Evolutionary conservation across 2,797 vertebrate species (phyloP).

Genomic region (Leucoraja ocellata): DNA sequence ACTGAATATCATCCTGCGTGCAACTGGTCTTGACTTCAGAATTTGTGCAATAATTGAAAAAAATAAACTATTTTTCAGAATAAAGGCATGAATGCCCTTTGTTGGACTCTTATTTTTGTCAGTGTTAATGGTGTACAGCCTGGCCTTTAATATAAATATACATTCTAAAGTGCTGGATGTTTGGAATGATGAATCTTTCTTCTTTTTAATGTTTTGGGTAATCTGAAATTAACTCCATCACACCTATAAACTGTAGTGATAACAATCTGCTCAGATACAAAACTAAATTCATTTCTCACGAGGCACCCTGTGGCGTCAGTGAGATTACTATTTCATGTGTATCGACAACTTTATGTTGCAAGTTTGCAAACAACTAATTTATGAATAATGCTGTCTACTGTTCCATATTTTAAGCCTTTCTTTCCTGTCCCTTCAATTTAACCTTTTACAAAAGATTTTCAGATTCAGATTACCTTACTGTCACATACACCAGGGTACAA

Average conservation of each 20-base stretch:
- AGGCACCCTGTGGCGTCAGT: not conserved
- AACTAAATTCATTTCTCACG: not conserved
- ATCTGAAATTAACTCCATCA: not conserved
- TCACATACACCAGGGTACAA: no score
- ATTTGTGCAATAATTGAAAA: not conserved
- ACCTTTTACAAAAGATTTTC: not conserved
- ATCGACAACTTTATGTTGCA: not conserved
- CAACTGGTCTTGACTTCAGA: not conserved
- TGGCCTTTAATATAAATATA: not conserved
- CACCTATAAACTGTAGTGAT: not conserved
- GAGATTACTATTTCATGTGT: not conserved
- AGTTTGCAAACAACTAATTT: not conserved
- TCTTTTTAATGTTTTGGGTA: not conserved
- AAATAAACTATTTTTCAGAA: slow-evolving; percentile 15
- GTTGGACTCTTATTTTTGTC: not conserved
- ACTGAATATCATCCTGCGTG: slow-evolving; percentile 48
- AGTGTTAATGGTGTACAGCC: not conserved
- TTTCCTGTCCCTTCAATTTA: not conserved
- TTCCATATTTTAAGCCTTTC: not conserved
- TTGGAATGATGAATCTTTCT: not conserved
- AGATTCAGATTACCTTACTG: no score
- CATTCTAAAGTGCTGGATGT: not conserved
- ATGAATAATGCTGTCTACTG: not conserved
- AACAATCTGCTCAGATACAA: not conserved
- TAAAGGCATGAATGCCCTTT: not conserved